phyloP scores from a whole-genome alignment of 53 echinoderm and acorn worm genomes.

The Apostichopus leukothele region DNA sequence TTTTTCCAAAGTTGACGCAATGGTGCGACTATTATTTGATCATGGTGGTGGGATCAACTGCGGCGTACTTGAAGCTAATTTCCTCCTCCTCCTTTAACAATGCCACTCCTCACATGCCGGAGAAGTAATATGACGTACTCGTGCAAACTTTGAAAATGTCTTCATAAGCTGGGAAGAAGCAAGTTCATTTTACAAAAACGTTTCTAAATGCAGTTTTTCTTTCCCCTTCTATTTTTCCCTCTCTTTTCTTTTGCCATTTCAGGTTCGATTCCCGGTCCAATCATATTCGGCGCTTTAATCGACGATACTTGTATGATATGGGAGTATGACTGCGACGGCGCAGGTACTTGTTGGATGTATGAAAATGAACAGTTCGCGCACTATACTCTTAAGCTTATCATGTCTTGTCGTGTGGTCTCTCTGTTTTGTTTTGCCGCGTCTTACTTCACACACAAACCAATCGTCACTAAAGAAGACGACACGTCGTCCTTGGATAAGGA shows the following conservation, averaged over 20 bases:
- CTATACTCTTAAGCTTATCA: slow-evolving; percentile 65
- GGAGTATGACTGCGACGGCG: slow-evolving; percentile 78
- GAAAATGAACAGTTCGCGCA: slow-evolving; percentile 69
- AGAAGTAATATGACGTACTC: background rate
- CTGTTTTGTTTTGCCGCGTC: slow-evolving; percentile 60
- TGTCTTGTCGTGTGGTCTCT: slow-evolving; percentile 57
- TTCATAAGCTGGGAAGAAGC: background rate
- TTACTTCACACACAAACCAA: slow-evolving; percentile 67
- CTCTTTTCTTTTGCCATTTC: background rate
- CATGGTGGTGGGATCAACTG: too few relatives aligned
- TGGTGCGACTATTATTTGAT: too few relatives aligned
- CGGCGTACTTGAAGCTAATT: too few relatives aligned
- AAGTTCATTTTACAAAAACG: too few relatives aligned
- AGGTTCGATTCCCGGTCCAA: slow-evolving; percentile 87
- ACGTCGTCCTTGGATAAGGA: background rate
- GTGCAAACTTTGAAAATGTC: background rate
- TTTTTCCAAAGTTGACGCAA: too few relatives aligned
- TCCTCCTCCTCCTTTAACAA: too few relatives aligned
- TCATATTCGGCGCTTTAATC: slow-evolving; percentile 88
- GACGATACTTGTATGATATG: slow-evolving; percentile 81
- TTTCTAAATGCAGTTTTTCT: background rate
- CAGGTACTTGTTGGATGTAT: slow-evolving; percentile 84
- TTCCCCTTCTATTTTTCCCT: background rate
- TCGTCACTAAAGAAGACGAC: background rate
- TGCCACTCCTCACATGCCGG: background rate